phyloP scores from a whole-genome alignment of 2,113 vertebrate genomes.

The Pogonocichla stellata region DNA sequence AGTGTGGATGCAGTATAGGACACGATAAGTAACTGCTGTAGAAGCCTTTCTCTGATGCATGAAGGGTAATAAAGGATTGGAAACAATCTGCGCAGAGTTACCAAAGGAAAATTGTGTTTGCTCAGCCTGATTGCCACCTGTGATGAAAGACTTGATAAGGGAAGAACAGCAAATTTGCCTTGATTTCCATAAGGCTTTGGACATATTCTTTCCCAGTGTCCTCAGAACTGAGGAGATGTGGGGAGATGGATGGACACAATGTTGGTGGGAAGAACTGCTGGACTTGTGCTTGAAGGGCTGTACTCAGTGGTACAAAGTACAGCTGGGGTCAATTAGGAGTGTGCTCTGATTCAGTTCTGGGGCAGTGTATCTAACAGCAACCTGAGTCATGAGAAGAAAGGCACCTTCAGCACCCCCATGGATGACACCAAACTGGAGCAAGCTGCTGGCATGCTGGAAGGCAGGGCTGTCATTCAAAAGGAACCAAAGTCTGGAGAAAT shows the following conservation, averaged over 20 bases:
- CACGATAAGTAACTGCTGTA: neutral
- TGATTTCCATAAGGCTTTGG: neutral
- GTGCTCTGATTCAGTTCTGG: neutral
- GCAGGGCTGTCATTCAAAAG: neutral
- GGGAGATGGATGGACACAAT: neutral
- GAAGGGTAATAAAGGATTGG: neutral
- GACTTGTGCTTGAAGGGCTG: neutral
- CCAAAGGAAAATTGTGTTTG: neutral
- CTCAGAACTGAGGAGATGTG: neutral
- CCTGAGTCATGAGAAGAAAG: neutral
- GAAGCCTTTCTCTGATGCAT: neutral
- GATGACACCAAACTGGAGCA: neutral
- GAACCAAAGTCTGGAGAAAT: neutral
- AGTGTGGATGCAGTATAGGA: neutral
- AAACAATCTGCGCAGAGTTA: neutral
- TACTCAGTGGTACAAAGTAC: neutral
- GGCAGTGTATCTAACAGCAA: neutral
- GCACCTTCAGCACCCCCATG: neutral
- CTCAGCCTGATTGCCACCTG: neutral
- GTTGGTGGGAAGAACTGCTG: neutral
- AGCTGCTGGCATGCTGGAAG: neutral
- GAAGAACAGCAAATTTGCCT: neutral
- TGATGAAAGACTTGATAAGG: neutral
- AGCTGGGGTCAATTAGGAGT: neutral
- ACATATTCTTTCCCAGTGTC: neutral